phyloP scores from a whole-genome alignment of 2,113 vertebrate species.

The Antechinus flavipes region DNA sequence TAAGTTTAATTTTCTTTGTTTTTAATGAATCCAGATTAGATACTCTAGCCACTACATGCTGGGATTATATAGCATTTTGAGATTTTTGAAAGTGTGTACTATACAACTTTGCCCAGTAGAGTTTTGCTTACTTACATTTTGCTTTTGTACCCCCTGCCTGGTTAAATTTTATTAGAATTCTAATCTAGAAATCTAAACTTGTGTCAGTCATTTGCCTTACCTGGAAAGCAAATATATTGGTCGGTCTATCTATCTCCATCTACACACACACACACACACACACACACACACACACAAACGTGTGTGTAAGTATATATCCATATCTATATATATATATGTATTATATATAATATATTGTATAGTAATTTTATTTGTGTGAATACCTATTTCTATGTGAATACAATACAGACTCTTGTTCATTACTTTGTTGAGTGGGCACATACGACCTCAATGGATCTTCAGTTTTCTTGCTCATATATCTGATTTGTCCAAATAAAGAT shows the following conservation, averaged over 20 bases:
- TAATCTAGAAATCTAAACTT: background rate
- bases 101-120: background rate
- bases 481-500: background rate
- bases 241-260: background rate
- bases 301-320: background rate
- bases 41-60: background rate
- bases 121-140: background rate
- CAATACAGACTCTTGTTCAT: background rate
- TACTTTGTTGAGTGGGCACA: background rate
- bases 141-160: background rate
- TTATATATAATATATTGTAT: background rate
- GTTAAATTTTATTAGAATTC: background rate
- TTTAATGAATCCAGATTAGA: background rate
- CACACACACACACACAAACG: background rate
- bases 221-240: background rate
- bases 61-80: background rate
- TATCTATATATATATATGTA: no score
- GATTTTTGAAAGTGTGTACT: background rate
- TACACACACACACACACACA: no score
- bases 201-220: background rate
- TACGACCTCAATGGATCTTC: background rate
- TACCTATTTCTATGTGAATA: background rate
- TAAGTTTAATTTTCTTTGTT: background rate
- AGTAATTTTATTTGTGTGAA: background rate
- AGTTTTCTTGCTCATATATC: background rate